phyloP scores from a whole-genome alignment of 2,797 vertebrate genomes.

The Coranthus polyacanthus region DNA sequence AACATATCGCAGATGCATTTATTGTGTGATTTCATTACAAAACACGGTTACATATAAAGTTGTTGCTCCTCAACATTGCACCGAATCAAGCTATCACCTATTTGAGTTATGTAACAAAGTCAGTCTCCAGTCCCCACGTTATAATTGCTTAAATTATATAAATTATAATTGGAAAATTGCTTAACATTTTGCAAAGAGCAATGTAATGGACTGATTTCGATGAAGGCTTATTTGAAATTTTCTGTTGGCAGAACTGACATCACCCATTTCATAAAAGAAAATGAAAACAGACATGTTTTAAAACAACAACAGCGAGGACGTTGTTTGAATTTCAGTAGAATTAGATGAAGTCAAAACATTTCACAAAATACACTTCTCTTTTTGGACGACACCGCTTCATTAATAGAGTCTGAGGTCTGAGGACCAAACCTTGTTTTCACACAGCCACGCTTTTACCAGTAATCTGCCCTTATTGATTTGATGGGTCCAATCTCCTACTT shows the following conservation, averaged over 20 bases:
- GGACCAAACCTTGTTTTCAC: constrained; percentile 4
- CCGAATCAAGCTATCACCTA: too few species aligned
- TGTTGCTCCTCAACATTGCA: too few species aligned
- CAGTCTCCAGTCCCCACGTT: too few species aligned
- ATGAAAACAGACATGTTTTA: constrained; percentile 5
- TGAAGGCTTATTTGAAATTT: not conserved
- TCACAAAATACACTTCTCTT: not conserved
- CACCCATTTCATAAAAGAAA: not conserved
- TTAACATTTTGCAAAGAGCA: not conserved
- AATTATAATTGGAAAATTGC: too few species aligned
- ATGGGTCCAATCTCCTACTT: constrained; percentile 16
- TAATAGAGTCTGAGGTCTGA: not conserved
- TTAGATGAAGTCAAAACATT: constrained; percentile 1
- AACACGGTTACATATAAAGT: too few species aligned
- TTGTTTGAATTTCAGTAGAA: constrained; percentile 8
- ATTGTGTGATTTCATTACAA: too few species aligned
- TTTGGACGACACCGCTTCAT: not conserved
- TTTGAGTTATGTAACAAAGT: too few species aligned
- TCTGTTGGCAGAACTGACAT: not conserved
- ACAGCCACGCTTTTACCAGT: constrained; percentile 28
- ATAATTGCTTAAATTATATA: too few species aligned
- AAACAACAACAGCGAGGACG: not conserved
- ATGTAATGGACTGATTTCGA: not conserved
- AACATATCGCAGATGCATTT: too few species aligned
- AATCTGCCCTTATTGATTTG: constrained; percentile 22